phyloP scores from a whole-genome alignment of 2,113 vertebrate species.

The Brachyhypopomus gauderio region DNA sequence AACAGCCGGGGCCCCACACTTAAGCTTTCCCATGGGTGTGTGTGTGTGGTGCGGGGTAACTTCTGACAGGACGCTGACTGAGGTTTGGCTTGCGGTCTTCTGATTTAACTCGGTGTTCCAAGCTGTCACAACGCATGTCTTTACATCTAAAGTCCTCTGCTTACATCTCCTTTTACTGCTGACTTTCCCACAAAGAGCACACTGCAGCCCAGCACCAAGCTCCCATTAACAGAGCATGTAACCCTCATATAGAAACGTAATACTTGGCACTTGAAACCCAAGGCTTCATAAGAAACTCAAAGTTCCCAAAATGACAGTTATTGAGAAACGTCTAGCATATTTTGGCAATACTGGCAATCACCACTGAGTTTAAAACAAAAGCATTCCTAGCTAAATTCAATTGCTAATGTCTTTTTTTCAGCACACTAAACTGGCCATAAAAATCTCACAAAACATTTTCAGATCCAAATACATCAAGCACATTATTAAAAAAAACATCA shows the following conservation, averaged over 20 bases:
- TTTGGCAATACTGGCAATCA: not conserved
- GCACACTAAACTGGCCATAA: not conserved
- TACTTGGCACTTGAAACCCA: too few species aligned
- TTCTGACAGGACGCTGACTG: slow-evolving; percentile 38
- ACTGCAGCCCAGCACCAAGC: not conserved
- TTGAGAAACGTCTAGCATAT: not conserved
- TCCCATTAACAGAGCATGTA: not conserved
- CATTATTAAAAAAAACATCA: not conserved
- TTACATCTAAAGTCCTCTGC: too few species aligned
- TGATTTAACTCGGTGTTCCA: slow-evolving; percentile 17
- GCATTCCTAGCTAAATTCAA: not conserved
- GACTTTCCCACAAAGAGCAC: not conserved
- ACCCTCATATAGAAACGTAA: too few species aligned
- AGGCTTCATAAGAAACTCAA: too few species aligned
- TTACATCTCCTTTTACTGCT: not conserved
- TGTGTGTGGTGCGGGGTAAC: slow-evolving; percentile 14
- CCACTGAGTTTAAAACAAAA: not conserved
- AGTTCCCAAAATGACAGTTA: not conserved
- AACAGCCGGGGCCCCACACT: slow-evolving; percentile 54
- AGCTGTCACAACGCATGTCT: slow-evolving; percentile 24
- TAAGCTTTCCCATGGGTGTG: slow-evolving; percentile 61
- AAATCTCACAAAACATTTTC: not conserved
- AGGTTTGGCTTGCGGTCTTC: slow-evolving; percentile 38
- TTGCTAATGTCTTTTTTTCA: not conserved
- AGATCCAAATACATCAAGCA: not conserved